Percentiles rank a stretch among this genome's conserved stretches.
Evolutionary conservation across 1,140 invertebrate genomes (phyloP).

Genomic region (Tetramorium alpestre): DNA sequence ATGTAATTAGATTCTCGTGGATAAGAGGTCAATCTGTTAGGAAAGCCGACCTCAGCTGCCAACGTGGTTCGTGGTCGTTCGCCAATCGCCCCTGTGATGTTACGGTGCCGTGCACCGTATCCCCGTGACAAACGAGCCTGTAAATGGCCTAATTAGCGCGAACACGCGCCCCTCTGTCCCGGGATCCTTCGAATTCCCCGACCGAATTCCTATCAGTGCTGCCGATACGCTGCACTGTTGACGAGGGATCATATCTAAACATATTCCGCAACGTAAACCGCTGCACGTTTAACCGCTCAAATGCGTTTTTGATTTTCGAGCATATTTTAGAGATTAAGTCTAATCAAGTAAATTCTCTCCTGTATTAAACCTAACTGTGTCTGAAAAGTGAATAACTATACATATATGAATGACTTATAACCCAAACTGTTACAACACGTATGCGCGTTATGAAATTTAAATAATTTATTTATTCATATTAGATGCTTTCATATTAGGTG

Average conservation of each 20-base stretch:
- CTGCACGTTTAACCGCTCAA: not conserved
- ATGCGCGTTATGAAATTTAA: not conserved
- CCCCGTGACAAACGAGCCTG: constrained; percentile 65
- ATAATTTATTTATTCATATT: constrained; percentile 14
- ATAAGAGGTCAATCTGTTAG: constrained; percentile 67
- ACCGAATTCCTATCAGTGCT: constrained; percentile 38
- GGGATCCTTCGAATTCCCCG: constrained; percentile 53
- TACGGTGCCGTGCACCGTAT: not conserved
- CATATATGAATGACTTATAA: not conserved
- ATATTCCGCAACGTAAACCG: not conserved
- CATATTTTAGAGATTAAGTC: not conserved
- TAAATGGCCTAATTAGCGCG: constrained; percentile 71
- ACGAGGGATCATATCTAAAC: constrained; percentile 24
- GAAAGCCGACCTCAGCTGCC: constrained; percentile 45
- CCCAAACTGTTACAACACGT: not conserved
- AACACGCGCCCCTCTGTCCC: constrained; percentile 48
- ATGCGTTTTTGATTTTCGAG: not conserved
- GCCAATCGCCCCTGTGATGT: constrained; percentile 53
- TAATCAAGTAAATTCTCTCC: not conserved
- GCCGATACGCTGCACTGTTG: not conserved
- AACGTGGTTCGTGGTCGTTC: constrained; percentile 5
- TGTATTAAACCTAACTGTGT: no score
- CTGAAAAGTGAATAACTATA: not conserved
- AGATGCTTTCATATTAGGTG: not conserved
- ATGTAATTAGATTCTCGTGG: constrained; percentile 72